phyloP scores from a whole-genome alignment of 2,797 vertebrate genomes.

The Emys orbicularis region DNA sequence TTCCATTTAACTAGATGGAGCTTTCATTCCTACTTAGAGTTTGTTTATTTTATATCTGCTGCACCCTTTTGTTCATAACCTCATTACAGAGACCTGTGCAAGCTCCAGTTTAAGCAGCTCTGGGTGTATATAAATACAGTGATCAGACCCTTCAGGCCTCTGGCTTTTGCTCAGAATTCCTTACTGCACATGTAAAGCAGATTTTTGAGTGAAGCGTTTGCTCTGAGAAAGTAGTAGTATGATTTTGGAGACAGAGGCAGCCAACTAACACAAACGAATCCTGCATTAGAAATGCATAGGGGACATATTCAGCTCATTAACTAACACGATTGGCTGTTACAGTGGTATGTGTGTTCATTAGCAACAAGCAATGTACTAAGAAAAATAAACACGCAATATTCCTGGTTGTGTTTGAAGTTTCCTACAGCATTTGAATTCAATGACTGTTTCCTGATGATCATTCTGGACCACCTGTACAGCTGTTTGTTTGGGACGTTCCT shows the following conservation, averaged over 20 bases:
- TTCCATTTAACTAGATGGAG: background rate
- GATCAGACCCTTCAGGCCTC: background rate
- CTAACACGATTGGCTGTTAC: background rate
- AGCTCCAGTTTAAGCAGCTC: constrained; percentile 16
- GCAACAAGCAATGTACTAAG: background rate
- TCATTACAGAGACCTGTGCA: background rate
- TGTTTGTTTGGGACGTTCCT: constrained; percentile 98
- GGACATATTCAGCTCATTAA: background rate
- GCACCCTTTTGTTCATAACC: constrained; percentile 1
- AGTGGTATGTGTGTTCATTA: background rate
- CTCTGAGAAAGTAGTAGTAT: constrained; percentile 20
- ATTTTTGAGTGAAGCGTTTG: constrained; percentile 31
- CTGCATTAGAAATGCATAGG: background rate
- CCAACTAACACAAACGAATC: background rate
- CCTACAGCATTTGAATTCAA: constrained; percentile 98
- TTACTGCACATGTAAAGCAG: constrained; percentile 29
- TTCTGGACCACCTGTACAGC: constrained; percentile 97
- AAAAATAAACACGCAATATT: constrained; percentile 19
- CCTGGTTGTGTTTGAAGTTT: constrained; percentile 85
- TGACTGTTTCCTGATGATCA: constrained; percentile 94
- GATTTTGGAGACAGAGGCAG: constrained; percentile 7
- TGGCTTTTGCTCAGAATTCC: constrained; percentile 59
- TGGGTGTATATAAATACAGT: constrained; percentile 18
- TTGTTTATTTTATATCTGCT: background rate
- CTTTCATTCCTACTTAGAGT: background rate